Base-by-base conservation (phyloP, 2,888 invertebrate genomes). In the Aricia artaxerxes region DNA sequence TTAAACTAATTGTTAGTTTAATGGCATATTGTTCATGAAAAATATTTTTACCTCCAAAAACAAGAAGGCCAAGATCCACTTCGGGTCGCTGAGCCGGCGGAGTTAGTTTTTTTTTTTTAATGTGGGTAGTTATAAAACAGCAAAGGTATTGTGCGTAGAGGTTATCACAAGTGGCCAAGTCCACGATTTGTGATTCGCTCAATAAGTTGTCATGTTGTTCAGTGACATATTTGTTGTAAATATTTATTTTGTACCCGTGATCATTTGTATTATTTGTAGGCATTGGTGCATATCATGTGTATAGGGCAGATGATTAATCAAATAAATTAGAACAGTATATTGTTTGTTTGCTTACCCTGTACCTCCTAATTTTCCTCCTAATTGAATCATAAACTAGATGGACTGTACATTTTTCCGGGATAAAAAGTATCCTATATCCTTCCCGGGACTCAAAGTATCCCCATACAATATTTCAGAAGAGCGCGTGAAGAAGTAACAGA, bases 231-330 rank as follows among this genome's bases (percentile, higher is more conserved):
- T 84, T 83, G 80, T 69, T 86, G 85, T 86, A 85, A 90, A 91
- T 91, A 91, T 80, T 81, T 91, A 90, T 88, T 84, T 90, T 90
- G 88, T 88, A 85, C 87, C 90, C 88, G 87, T 88, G 85, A 87
- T 91, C 89, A 89, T 93, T 93, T 92, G 88, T 93, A 92, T 94
- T 90, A 93, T 94, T 94, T 93, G 92, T 94, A 94, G 92, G 90
- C 94, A 94, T 94, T 94, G 94, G 94, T 94, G 94, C 94, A 94
- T 94, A 94, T 94, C 94, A 94, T 93, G 94, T 94, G 94, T 93
- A 93, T 94, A 94, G 93, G 90, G 89, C 94, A 92, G 93, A 93
- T 92, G 94, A 92, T 91, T 93, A 94, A 91, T 93, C 94, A 90
- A 94, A 93, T 94, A 94, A 94, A 94, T 92, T 94, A 94, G 94